A percentile compares a stretch with the other conserved stretches of the same genome.
Conservation (phyloP, 2,113 vertebrate species). For the Leucopsar rothschildi region DNA sequence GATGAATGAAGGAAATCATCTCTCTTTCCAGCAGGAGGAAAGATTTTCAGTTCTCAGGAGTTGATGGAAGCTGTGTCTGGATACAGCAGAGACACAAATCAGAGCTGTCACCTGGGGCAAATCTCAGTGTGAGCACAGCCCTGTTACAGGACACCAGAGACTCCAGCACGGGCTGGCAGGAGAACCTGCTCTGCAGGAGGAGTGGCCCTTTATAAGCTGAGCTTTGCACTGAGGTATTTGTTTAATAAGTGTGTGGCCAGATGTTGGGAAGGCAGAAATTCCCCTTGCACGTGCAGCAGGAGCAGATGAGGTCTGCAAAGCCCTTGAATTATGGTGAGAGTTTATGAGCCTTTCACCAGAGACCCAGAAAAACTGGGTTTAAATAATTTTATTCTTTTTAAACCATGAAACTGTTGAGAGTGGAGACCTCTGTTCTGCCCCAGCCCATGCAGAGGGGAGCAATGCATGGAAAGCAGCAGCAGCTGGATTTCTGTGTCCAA, state of each 20-base stretch:
- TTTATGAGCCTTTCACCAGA: neutral
- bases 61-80: neutral
- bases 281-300: neutral
- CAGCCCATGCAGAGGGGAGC: fast-evolving
- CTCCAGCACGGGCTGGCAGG: neutral
- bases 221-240: neutral
- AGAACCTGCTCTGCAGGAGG: neutral
- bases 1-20: neutral
- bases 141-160: neutral
- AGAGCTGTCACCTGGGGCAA: neutral
- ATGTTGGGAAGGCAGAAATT: neutral
- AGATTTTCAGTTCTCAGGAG: neutral
- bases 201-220: neutral
- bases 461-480: neutral
- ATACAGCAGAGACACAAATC: neutral
- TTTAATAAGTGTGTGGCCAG: neutral
- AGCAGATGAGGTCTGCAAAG: neutral
- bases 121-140: neutral
- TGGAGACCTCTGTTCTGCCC: neutral
- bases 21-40: neutral
- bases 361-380: neutral
- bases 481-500: neutral
- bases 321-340: neutral
- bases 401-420: neutral
- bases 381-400: neutral